phyloP scores from a whole-genome alignment of 2,797 vertebrate genomes.

The Rhabdomys pumilio region DNA sequence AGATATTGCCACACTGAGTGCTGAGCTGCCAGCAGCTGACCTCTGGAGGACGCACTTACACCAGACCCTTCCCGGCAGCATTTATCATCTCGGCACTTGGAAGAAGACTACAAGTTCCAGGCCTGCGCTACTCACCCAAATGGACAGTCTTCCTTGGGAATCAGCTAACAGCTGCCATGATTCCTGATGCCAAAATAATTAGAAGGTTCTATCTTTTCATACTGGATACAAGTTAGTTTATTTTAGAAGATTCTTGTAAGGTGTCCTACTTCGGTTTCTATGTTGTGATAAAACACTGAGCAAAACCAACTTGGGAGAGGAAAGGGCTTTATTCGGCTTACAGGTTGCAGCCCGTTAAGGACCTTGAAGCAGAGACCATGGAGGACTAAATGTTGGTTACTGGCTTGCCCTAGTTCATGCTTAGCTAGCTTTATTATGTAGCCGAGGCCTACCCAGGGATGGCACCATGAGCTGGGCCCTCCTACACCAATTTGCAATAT shows the following conservation, averaged over 20 bases:
- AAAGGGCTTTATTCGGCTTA: too few relatives aligned
- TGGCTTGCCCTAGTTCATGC: neutral
- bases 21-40: neutral
- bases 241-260: slow-evolving; percentile 43
- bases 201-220: slow-evolving; percentile 51
- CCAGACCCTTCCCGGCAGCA: neutral
- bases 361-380: neutral
- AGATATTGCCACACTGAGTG: neutral
- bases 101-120: neutral
- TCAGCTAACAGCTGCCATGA: slow-evolving; percentile 34
- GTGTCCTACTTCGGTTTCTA: neutral
- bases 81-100: neutral
- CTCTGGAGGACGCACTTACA: neutral
- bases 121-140: neutral
- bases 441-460: neutral
- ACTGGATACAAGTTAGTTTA: slow-evolving; percentile 43
- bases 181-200: slow-evolving; percentile 54
- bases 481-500: neutral
- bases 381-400: neutral
- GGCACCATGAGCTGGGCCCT: neutral
- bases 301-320: neutral
- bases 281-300: neutral
- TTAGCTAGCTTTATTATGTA: neutral
- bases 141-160: slow-evolving; percentile 19
- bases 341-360: neutral